phyloP scores from a whole-genome alignment of 2,113 vertebrate species.

The Mirza zaza region DNA sequence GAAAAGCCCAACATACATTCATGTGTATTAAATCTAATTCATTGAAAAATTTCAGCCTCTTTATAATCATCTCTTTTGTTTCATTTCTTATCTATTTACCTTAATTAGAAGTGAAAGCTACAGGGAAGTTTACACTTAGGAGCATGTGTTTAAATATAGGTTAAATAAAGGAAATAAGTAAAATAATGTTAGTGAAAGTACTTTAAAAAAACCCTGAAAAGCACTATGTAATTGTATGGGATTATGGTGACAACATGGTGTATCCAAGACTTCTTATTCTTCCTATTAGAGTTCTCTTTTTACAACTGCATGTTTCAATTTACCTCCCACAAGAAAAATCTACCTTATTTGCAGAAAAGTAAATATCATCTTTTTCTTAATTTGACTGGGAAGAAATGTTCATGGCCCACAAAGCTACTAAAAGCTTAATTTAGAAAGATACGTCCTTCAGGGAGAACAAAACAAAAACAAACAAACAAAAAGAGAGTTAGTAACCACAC shows the following conservation, averaged over 20 bases:
- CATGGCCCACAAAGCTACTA: not conserved
- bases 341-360: not conserved
- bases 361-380: not conserved
- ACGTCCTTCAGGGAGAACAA: too few species aligned
- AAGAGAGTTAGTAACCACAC: not conserved
- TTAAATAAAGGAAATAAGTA: slow-evolving; percentile 20
- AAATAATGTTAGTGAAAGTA: slow-evolving; percentile 4
- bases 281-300: not conserved
- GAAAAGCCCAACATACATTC: not conserved
- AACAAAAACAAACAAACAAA: too few species aligned
- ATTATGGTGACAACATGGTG: not conserved
- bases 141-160: not conserved
- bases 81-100: not conserved
- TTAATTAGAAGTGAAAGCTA: slow-evolving; percentile 16
- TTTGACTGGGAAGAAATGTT: not conserved
- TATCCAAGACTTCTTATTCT: not conserved
- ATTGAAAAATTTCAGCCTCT: not conserved
- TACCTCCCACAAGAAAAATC: not conserved
- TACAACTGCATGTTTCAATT: not conserved
- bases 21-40: not conserved
- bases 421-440: not conserved
- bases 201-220: not conserved
- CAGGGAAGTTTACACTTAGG: not conserved
- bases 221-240: not conserved
- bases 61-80: not conserved